Evolutionary conservation across 2,888 invertebrate genomes (phyloP).

Genomic region (Silvanus unidentatus): DNA sequence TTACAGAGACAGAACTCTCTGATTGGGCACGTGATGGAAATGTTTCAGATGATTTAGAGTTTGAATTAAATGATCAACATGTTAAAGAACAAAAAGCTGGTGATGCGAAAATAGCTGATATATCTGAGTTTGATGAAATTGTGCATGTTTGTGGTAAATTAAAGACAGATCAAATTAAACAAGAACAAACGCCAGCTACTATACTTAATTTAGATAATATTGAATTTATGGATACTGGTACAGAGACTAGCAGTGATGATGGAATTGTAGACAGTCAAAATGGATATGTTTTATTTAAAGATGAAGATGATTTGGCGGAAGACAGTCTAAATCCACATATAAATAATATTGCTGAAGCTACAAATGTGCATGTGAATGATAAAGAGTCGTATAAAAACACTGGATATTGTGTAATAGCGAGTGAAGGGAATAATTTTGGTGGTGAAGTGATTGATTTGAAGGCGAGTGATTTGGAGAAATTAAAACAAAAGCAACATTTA

Average conservation of each 20-base stretch:
- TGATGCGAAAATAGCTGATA: constrained; percentile 34
- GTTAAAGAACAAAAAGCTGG: constrained; percentile 16
- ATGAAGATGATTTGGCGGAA: constrained; percentile 44
- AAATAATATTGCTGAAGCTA: constrained; percentile 26
- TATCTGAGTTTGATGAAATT: constrained; percentile 42
- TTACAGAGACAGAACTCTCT: constrained; percentile 82
- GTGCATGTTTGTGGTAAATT: constrained; percentile 40
- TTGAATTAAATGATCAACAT: constrained; percentile 27
- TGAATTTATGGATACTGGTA: constrained; percentile 82
- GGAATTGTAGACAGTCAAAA: constrained; percentile 55
- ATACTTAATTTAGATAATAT: constrained; percentile 60
- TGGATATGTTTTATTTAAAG: constrained; percentile 63
- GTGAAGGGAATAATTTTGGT: constrained; percentile 31
- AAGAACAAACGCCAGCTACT: constrained; percentile 27
- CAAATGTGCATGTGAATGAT: constrained; percentile 18
- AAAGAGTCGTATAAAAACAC: constrained; percentile 31
- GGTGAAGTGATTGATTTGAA: constrained; percentile 36
- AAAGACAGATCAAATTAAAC: constrained; percentile 21
- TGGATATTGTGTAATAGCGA: constrained; percentile 37
- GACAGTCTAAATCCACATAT: constrained; percentile 41
- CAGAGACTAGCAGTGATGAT: constrained; percentile 67
- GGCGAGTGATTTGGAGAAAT: constrained; percentile 31
- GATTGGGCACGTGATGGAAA: constrained; percentile 83
- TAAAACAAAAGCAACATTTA: constrained; percentile 34
- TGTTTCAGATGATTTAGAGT: constrained; percentile 66